Base-by-base conservation (phyloP, 2,797 vertebrate genomes). In the Chromobotia macracanthus region DNA sequence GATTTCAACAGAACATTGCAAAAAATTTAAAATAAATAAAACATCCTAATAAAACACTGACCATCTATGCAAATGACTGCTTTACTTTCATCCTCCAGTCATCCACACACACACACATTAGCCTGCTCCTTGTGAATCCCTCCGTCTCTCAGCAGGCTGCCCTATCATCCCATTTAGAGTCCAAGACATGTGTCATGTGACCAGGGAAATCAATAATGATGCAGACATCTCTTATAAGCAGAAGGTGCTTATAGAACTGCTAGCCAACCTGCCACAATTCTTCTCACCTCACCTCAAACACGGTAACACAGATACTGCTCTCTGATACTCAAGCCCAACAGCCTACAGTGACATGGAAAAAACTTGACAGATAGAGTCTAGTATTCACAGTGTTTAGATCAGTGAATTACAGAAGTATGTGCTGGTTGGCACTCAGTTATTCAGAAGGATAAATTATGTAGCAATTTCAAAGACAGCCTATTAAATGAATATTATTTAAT, bases 161-260 rank as follows among this genome's bases (percentile, higher is more conserved):
- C 72, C 71, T 74, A 75, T 81, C 77, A 84, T 28, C 75, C 81
- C 75, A 77, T 81, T 82, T 80, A 65, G 53, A 77, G 61, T 74
- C 70, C 56, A 31, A 78, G 75, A 75, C 51, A 56, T 58, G 23
- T 72, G 77, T 84, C 80, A 83, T 77, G 80, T 86, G 83, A 85
- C 69, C 65, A 72, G 82, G 83, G 82, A 73, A 80, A 87, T 87
- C 84, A 35, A 85, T 86, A 83, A 80, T 58, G 58, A 75, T 63
- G 77, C 82, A 78, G 77, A 82, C 74, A 63, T 63, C 64, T 63
- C 84, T 87, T 84, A 83, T 85, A 83, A 82, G 74, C 50, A 74
- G 67, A 71, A 77, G 72, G 44, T 31, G 38, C 76, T 81, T 72
- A 69, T n/a, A n/a, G n/a, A n/a, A 68, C 61, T 31, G 80, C 78